A percentile compares a stretch with the other conserved stretches of the same genome.
Conservation (phyloP, 2,113 vertebrate genomes). For the Rhea americana region DNA sequence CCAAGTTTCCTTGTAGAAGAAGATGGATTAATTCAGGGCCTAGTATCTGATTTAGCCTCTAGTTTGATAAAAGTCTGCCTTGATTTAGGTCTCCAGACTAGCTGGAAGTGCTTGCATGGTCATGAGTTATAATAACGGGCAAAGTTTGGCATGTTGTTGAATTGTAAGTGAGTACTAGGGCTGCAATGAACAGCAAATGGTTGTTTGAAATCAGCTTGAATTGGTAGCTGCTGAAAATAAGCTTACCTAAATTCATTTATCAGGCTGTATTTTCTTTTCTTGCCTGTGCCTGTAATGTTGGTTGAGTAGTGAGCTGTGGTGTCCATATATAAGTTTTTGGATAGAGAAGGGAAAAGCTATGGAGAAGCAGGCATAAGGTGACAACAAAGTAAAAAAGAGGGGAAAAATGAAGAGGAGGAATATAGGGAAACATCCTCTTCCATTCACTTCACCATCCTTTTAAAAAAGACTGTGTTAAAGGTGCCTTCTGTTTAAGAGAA, state of each 20-base stretch:
- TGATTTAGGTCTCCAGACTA: background rate
- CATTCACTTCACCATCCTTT: background rate
- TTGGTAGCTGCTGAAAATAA: background rate
- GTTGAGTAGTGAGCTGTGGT: background rate
- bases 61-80: slow-evolving; percentile 31
- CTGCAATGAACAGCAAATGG: background rate
- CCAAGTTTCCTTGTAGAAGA: background rate
- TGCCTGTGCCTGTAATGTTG: background rate
- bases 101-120: background rate
- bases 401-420: background rate
- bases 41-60: background rate
- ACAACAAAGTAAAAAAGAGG: background rate
- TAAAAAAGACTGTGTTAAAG: background rate
- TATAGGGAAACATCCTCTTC: background rate
- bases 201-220: background rate
- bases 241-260: background rate
- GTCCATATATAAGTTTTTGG: background rate
- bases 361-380: background rate
- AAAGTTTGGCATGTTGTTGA: background rate
- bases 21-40: background rate
- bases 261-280: background rate
- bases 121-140: background rate
- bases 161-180: background rate
- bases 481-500: background rate
- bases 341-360: background rate